These are phyloP conservation scores for Monopis laevigella DNA, from an alignment of 2,888 invertebrate genomes.

Conservation along the genomic window DNA sequence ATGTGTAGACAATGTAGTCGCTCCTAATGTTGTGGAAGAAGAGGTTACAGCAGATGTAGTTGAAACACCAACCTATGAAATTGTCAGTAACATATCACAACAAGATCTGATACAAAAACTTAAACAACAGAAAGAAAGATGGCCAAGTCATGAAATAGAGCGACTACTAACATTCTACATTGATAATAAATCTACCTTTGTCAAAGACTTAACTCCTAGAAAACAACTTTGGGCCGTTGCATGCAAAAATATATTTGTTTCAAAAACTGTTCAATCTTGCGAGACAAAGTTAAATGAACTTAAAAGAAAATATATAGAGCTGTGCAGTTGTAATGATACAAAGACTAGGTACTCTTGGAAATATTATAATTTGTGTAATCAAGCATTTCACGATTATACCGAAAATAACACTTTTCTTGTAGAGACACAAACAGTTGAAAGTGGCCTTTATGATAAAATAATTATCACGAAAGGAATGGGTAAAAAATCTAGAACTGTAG, in stretches of 20 bases:
- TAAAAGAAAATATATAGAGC: constrained; percentile 34
- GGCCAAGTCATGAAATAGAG: constrained; percentile 42
- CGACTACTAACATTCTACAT: constrained; percentile 45
- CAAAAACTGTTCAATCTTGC: constrained; percentile 35
- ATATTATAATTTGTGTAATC: constrained; percentile 37
- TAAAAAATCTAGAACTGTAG: neutral
- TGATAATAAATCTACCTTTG: constrained; percentile 49
- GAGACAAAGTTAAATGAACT: constrained; percentile 36
- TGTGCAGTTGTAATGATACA: constrained; percentile 29
- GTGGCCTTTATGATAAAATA: too few relatives aligned
- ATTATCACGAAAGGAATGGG: constrained; percentile 1
- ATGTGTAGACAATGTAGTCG: neutral
- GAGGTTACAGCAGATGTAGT: neutral
- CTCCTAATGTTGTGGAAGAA: neutral
- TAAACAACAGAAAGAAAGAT: constrained; percentile 23
- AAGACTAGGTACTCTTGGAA: constrained; percentile 39
- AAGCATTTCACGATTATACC: constrained; percentile 44
- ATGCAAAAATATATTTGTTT: constrained; percentile 46
- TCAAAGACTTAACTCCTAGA: constrained; percentile 33
- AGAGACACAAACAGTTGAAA: neutral
- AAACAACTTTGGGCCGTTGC: constrained; percentile 49
- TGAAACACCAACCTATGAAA: neutral
- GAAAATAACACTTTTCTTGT: constrained; percentile 11
- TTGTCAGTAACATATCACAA: neutral
- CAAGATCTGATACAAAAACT: neutral